Evolutionary conservation across 2,113 vertebrate species (phyloP), one percentile per base, ranked within the genome.

Genomic region (Brienomyrus longianalis): DNA sequence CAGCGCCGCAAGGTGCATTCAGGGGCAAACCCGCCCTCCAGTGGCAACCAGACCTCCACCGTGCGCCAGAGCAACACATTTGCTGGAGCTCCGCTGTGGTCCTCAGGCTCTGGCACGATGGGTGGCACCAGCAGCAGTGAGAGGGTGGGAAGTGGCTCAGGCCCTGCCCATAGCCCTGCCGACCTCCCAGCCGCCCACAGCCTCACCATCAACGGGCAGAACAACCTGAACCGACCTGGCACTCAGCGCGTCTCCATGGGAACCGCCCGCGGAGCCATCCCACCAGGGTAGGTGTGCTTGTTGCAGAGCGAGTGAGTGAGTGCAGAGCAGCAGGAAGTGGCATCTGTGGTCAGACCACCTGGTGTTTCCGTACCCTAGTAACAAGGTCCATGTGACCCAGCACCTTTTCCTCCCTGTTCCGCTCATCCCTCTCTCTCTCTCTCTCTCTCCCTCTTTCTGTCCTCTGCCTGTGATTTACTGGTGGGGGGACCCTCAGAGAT

Each of bases 201-300:
- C 56, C 93, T 95, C 23, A 95, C 95, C 56, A 95, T 98, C 93
- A 96, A 98, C 0, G 97, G 97, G 4, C 98, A 98, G 94, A 99
- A 98, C 95, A 98, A 99, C 95, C 96, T 99, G 94, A 99, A 98
- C 95, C 95, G 97, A 35, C 98, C 98, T 0, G 97, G 98, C 87
- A 96, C 97, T 0, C 98, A 97, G 93, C 95, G 97, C 10, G 95
- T 96, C 62, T 92, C 96, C 5, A 93, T 96, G 47, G 93, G 96
- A 51, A 94, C 96, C 0, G 92, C 95, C 87, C 96, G 97, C 90
- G 96, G 97, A 90, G 77, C 97, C 5, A 96, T 98, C 45, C 98
- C 98, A 27, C 96, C 97, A 0, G 98, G 98, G 98, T 98, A 97
- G 80, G 90, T 45, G 56, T 17, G 35, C 87, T 59, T 35, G 51